phyloP scores from a whole-genome alignment of 2,113 vertebrate genomes.

The Micronisus gabar region DNA sequence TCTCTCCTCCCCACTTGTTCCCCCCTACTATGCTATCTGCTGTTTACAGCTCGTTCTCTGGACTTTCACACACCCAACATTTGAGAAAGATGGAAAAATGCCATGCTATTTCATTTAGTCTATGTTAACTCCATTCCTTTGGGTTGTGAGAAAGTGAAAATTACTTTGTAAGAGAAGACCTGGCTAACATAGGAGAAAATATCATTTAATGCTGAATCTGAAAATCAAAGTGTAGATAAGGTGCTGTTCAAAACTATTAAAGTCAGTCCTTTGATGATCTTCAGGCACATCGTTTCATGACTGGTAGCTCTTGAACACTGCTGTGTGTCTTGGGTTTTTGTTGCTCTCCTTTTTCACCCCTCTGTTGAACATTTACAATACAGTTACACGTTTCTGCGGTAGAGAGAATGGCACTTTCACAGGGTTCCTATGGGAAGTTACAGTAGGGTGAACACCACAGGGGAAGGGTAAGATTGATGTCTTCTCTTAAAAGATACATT shows the following conservation, averaged over 20 bases:
- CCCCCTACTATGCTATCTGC: neutral
- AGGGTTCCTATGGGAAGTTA: neutral
- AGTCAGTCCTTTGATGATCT: neutral
- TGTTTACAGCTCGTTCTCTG: conserved; percentile 34
- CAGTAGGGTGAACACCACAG: neutral
- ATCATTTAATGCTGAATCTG: neutral
- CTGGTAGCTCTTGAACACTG: neutral
- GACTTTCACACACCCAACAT: conserved; percentile 12
- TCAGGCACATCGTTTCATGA: neutral
- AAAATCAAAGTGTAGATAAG: neutral
- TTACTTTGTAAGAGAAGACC: neutral
- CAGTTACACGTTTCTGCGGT: neutral
- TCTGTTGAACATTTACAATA: neutral
- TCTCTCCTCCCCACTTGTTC: conserved; percentile 8
- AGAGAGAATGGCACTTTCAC: neutral
- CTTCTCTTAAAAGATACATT: neutral
- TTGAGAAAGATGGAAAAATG: neutral
- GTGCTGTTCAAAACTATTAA: neutral
- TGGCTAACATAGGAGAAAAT: neutral
- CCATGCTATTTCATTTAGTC: conserved; percentile 12
- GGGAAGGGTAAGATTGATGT: neutral
- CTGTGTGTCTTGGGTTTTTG: neutral
- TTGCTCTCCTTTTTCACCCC: neutral
- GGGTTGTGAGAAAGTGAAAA: conserved; percentile 20
- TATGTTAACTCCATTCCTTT: neutral